These are phyloP conservation scores for Lemur catta DNA, from an alignment of 2,797 vertebrate species.

Conservation along the genomic window DNA sequence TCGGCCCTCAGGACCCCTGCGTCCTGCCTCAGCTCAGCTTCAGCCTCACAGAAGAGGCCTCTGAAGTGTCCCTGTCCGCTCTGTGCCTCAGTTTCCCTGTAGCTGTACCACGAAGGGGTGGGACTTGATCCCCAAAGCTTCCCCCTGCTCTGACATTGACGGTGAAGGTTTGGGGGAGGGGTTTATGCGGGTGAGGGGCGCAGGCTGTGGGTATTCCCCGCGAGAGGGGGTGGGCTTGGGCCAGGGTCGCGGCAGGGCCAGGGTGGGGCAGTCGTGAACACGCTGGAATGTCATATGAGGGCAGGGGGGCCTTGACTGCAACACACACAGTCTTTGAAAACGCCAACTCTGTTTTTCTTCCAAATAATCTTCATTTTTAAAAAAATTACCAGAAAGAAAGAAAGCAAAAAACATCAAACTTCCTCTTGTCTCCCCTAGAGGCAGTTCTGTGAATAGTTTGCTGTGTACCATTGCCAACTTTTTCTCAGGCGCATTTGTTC, in stretches of 20 bases:
- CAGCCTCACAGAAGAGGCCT: background rate
- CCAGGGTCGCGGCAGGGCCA: background rate
- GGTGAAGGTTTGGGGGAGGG: background rate
- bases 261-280: background rate
- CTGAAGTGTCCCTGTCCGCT: accelerated
- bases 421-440: background rate
- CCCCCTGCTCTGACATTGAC: background rate
- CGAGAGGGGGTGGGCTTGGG: background rate
- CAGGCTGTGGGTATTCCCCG: background rate
- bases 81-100: background rate
- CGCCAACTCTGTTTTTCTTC: background rate
- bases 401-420: background rate
- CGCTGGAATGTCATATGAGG: background rate
- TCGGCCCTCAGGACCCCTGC: background rate
- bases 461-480: background rate
- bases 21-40: background rate
- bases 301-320: background rate
- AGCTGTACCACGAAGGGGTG: background rate
- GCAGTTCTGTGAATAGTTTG: background rate
- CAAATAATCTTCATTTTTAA: background rate
- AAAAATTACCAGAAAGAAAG: background rate
- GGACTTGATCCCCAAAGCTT: background rate
- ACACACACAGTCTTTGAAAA: background rate
- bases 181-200: background rate
- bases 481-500: background rate